Base-by-base conservation (phyloP, 2,888 invertebrate species). In the Megamerina dolium region DNA sequence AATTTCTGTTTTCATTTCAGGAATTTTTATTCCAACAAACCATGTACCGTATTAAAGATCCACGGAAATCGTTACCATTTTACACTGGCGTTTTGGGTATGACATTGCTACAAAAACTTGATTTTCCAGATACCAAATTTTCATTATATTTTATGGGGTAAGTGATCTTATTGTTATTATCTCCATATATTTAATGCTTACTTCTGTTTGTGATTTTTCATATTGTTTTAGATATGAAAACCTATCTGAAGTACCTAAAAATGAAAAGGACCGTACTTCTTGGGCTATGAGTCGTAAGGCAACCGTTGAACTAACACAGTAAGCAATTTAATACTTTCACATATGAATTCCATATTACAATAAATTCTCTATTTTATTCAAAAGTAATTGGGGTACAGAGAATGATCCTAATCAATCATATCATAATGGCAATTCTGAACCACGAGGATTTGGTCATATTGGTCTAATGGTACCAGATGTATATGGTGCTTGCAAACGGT, bases 11-110 rank as follows among this genome's bases (percentile, higher is more conserved):
- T 14, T 18, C 2, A 6, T 48, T 68, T 23, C 73, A 90, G 86
- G 89, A 88, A 45, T 95, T 88, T 68, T 79, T 94, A 55, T 87
- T 95, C 73, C 94, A 95, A 75, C 95, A 96, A 77, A 95, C 94
- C 0, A 96, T 96, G 95, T 87, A 87, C 66, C 80, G 95, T 26
- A 91, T 95, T 50, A 95, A 94, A 66, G 93, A 96, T 66, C 94
- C 94, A 0, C 78, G 81, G 49, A 81, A 80, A 53, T 87, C 90
- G 0, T 72, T 96, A 35, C 87, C 91, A 2, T 95, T 96, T 70
- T 95, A 95, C 73, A 87, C 91, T 0, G 81, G 85, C 38, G 85
- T 94, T 0, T 74, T 96, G 1, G 95, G 95, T 5, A 95, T 95
- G 94, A 83, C 82, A 10, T 72, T 95, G 31, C 73, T 96, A 37